Conservation (phyloP, 2,888 invertebrate species). For the Tachina grossa region DNA sequence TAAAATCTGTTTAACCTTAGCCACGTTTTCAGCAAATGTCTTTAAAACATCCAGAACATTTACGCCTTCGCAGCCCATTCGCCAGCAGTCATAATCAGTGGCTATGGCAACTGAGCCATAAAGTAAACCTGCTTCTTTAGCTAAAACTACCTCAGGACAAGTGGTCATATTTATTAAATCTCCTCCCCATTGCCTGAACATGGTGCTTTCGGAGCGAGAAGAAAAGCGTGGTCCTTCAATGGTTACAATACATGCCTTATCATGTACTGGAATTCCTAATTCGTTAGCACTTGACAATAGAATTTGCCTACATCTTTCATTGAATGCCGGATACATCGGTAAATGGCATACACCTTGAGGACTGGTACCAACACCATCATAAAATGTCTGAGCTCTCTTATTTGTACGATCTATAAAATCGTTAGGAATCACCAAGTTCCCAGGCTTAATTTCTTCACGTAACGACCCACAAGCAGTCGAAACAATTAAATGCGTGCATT, state of each 20-base stretch:
- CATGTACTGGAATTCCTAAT: constrained; percentile 84
- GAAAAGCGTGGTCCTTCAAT: constrained; percentile 97
- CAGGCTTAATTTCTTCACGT: constrained; percentile 92
- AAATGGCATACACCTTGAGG: constrained; percentile 94
- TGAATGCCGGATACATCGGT: constrained; percentile 96
- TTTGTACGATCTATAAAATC: constrained; percentile 90
- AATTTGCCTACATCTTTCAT: constrained; percentile 87
- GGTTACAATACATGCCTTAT: constrained; percentile 88
- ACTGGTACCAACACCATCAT: constrained; percentile 87
- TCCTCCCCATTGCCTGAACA: constrained; percentile 94
- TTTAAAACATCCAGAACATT: constrained; percentile 89
- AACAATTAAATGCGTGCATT: constrained; percentile 96
- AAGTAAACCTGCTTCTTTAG: constrained; percentile 96
- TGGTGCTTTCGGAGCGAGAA: constrained; percentile 93
- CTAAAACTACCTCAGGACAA: constrained; percentile 96
- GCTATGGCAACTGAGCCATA: constrained; percentile 96
- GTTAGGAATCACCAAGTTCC: constrained; percentile 94
- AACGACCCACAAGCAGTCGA: constrained; percentile 98
- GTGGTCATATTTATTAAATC: constrained; percentile 98
- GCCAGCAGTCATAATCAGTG: constrained; percentile 99
- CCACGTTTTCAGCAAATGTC: constrained; percentile 90
- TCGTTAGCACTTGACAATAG: constrained; percentile 87
- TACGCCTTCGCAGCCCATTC: constrained; percentile 86
- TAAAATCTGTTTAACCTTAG: constrained; percentile 90
- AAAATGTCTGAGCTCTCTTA: constrained; percentile 89